Base-by-base conservation (phyloP, 2,888 invertebrate genomes). In the Microplitis deprimator region DNA sequence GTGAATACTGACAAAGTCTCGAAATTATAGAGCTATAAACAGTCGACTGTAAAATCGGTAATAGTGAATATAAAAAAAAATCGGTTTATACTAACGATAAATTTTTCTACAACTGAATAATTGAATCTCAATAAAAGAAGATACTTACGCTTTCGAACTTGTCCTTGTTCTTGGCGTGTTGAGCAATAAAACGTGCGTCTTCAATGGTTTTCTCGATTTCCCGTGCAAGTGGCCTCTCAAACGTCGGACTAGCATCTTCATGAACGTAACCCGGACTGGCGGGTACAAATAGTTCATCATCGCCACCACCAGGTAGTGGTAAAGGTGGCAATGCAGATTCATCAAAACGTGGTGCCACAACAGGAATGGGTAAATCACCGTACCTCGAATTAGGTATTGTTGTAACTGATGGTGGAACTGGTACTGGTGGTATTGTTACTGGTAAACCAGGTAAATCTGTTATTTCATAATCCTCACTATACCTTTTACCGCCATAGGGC, bases 151-250 rank as follows among this genome's bases (percentile, higher is more conserved):
- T 96, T 91, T 96, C 97, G 90, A 97, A 97, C 90, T 95, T 96
- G 91, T 97, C 97, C 91, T 97, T 96, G 92, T 97, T 97, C 91
- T 94, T 95, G 90, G 97, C 96, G 90, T 97, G 97, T 91, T 97
- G 97, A 88, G 97, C 97, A 91, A 97, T 97, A 91, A 97, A 97
- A 87, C 96, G 94, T 83, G 97, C 96, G 85, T 97, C 96, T 89
- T 96, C 96, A 90, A 97, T 94, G 86, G 97, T 96, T 91, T 96
- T 96, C 91, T 97, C 97, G 93, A 96, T 95, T 91, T 96, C 96
- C 89, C 95, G 93, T 83, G 95, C 93, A 84, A 93, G 94, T 80
- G 95, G 94, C 90, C 95, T 95, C 86, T 96, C 96, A 90, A 95
- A 94, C 85, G 95, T 95, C 81, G 96, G 95, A 90, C 95, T 95